phyloP scores from a whole-genome alignment of 1,140 invertebrate genomes.

The Grapholita molesta region DNA sequence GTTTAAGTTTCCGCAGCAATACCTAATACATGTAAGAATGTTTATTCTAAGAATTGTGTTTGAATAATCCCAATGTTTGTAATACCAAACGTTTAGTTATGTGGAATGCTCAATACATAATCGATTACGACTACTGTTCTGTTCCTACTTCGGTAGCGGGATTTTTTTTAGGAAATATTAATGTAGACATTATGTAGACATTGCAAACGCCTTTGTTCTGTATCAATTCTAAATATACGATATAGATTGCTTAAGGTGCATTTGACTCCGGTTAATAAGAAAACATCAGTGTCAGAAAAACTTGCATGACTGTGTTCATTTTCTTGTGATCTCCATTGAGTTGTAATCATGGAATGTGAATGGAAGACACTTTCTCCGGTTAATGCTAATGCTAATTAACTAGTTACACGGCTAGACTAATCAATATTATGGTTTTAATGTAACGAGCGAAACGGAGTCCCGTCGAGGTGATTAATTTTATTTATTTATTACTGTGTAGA shows the following conservation, averaged over 20 bases:
- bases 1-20: no score
- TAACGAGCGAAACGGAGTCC: background rate
- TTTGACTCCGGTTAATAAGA: background rate
- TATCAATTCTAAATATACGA: background rate
- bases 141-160: background rate
- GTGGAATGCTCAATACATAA: background rate
- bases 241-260: background rate
- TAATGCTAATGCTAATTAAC: background rate
- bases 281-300: background rate
- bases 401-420: background rate
- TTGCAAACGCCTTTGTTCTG: background rate
- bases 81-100: background rate
- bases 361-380: background rate
- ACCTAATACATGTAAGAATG: no score
- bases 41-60: no score
- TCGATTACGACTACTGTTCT: background rate
- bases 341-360: conserved; percentile 6
- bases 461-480: background rate
- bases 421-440: background rate
- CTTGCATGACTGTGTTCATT: background rate
- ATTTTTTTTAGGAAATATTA: background rate
- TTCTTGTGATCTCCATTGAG: background rate
- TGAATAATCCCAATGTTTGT: background rate
- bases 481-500: background rate
- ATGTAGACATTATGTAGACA: background rate